These are phyloP conservation scores for Myzus persicae DNA, from an alignment of 1,140 invertebrate genomes.

Conservation along the genomic window DNA sequence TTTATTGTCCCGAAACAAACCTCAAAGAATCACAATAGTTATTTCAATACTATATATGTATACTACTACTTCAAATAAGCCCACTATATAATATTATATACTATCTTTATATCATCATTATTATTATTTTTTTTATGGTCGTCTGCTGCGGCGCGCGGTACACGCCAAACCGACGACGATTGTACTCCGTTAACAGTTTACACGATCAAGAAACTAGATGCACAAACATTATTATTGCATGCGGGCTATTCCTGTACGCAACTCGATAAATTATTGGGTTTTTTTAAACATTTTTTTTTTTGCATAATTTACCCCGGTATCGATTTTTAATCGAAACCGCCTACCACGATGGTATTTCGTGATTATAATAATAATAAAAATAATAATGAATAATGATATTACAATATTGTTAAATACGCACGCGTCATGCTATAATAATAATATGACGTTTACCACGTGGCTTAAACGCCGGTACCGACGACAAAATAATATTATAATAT, in stretches of 20 bases:
- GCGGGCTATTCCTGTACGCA: not conserved
- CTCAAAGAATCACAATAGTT: constrained; percentile 45
- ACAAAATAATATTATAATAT: not conserved
- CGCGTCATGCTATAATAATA: not conserved
- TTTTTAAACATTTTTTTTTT: not conserved
- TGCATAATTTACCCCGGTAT: constrained; percentile 22
- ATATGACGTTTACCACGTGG: not conserved
- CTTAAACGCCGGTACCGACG: not conserved
- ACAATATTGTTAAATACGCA: not conserved
- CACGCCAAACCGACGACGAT: not conserved
- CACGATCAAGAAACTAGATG: constrained; percentile 18
- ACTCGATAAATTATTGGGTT: not conserved
- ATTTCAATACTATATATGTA: constrained; percentile 32
- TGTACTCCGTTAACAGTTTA: constrained; percentile 25
- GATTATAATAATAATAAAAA: not conserved
- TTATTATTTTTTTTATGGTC: constrained; percentile 24
- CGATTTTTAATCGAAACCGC: not conserved
- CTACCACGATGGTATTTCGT: not conserved
- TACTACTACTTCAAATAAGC: constrained; percentile 53
- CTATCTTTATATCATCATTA: constrained; percentile 33
- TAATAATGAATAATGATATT: not conserved
- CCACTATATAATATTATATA: not conserved
- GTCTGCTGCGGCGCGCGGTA: not conserved
- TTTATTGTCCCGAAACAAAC: constrained; percentile 57
- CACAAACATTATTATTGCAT: constrained; percentile 8